Conservation (phyloP, 1,140 invertebrate genomes). For the Conus betulinus region DNA sequence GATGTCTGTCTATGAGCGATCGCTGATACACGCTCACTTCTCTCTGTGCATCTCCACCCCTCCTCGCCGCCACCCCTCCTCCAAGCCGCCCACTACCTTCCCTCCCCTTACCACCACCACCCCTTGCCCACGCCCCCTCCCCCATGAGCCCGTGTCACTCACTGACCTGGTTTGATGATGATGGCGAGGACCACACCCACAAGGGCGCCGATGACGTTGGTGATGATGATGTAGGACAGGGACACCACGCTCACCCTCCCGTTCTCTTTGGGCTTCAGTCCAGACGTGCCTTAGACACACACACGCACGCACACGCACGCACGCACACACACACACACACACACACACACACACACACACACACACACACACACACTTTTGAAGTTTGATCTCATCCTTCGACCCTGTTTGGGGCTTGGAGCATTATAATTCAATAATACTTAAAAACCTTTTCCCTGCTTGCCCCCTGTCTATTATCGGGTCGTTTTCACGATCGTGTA, state of each 20-base stretch:
- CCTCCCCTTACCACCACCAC: no score
- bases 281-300: constrained; percentile 74
- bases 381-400: background rate
- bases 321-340: background rate
- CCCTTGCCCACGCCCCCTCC: no score
- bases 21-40: no score
- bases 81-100: no score
- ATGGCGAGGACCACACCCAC: constrained; percentile 88
- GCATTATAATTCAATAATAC: no score
- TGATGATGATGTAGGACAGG: constrained; percentile 51
- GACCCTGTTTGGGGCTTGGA: no score
- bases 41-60: no score
- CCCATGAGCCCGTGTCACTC: background rate
- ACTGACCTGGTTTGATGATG: constrained; percentile 87
- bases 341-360: background rate
- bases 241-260: constrained; percentile 53
- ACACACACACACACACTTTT: background rate
- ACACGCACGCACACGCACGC: background rate
- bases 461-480: no score
- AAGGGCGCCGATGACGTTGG: constrained; percentile 50
- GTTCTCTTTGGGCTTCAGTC: constrained; percentile 55
- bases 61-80: no score
- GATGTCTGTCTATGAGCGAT: no score
- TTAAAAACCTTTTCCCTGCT: no score
- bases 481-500: no score